Evolutionary conservation across 2,797 vertebrate genomes (phyloP), one percentile per base, ranked within the genome.

Genomic region (Eleutherodactylus coqui): DNA sequence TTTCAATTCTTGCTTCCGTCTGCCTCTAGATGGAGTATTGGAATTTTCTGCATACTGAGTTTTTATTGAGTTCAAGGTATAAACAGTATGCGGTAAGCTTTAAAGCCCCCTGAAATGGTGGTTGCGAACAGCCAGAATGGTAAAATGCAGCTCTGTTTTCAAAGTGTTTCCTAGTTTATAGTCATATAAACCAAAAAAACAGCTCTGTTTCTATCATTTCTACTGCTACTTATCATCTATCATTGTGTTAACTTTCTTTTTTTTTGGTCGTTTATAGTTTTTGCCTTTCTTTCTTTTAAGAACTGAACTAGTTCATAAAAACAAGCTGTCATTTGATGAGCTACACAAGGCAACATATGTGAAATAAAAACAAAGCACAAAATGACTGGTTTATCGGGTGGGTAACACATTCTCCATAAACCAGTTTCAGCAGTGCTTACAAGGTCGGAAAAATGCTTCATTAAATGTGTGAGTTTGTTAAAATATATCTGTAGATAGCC

Each of bases 391-490:
- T 79, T 85, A 58, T 79, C 38, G 45, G 24, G 21, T 24, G 21
- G 27, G 34, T 72, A 73, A 62, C 27, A 60, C 43, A 29, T 29
- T 72, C 27, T 32, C 27, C 49, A 8, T 70, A n/a, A 69, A 55
- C 43, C 21, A 32, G n/a, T 55, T 67, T 29, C 72, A 67, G 32
- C 36, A 16, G 13, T 69, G 34, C 75, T 77, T 76, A 55, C 38
- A 36, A 75, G 47, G 69, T 38, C 51, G 32, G 43, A 70, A 76
- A 81, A 32, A 79, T 34, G 4, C 47, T 58, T 69, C 47, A 78
- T 55, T 64, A 75, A 86, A 67, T 38, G 53, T 77, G 49, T 85
- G 27, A 67, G 72, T 69, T 77, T 82, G 58, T 86, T 76, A 36
- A 86, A 82, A 69, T 78, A 38, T 83, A 83, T 78, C 36, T 62